These are phyloP conservation scores for Choloepus didactylus DNA, from an alignment of 2,797 vertebrate species.

Conservation along the genomic window DNA sequence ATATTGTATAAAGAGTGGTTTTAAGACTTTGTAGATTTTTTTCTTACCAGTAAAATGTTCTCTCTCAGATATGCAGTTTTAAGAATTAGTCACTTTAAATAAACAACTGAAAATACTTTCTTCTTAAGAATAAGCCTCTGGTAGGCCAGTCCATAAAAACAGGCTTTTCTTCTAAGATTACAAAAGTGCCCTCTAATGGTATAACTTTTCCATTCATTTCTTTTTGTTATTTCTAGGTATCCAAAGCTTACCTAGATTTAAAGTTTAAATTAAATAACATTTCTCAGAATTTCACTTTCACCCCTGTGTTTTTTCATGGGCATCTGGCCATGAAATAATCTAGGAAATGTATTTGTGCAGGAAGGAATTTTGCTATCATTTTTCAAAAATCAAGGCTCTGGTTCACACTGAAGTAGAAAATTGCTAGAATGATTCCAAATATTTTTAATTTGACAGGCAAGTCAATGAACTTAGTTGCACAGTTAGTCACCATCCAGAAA, in stretches of 20 bases:
- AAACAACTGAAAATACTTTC: slow-evolving; percentile 57
- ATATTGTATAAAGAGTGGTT: not conserved
- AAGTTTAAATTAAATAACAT: not conserved
- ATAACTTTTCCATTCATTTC: slow-evolving; percentile 63
- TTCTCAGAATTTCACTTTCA: slow-evolving; percentile 2
- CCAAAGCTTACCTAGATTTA: not conserved
- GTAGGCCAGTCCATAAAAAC: slow-evolving; percentile 73
- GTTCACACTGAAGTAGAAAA: not conserved
- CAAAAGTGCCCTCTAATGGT: slow-evolving; percentile 88
- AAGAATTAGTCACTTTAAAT: slow-evolving; percentile 36
- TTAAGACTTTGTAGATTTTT: slow-evolving; percentile 59
- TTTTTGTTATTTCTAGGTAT: slow-evolving; percentile 1
- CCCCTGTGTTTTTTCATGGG: not conserved
- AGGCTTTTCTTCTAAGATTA: slow-evolving; percentile 81
- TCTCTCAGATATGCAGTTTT: slow-evolving; percentile 77
- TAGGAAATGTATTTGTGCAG: not conserved
- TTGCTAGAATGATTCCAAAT: not conserved
- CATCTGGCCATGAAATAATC: not conserved
- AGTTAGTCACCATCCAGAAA: not conserved
- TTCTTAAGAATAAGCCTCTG: slow-evolving; percentile 55
- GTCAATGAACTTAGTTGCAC: not conserved
- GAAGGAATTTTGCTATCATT: not conserved
- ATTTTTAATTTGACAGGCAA: not conserved
- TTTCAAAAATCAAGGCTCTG: not conserved
- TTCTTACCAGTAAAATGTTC: slow-evolving; percentile 78